Percentiles rank a stretch among this genome's conserved stretches.
phyloP scores from a whole-genome alignment of 2,797 vertebrate genomes.

The Microctenopoma stevenorrisi region DNA sequence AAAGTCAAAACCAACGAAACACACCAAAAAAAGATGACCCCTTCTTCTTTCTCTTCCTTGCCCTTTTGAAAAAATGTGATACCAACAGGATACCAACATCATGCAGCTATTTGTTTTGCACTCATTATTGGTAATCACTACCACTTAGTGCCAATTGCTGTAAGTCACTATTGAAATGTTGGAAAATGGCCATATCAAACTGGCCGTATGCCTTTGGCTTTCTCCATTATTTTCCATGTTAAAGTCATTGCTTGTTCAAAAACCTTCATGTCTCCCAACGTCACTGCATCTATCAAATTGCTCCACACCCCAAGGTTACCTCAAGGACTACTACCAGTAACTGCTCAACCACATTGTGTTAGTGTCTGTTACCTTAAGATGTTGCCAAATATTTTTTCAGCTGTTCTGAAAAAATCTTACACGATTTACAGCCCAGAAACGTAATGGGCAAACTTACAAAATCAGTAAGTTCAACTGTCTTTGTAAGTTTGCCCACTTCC shows the following conservation, averaged over 20 bases:
- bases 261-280: slow-evolving; percentile 33
- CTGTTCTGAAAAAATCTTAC: neutral
- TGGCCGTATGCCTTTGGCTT: slow-evolving; percentile 43
- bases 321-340: slow-evolving; percentile 4
- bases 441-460: too few relatives aligned
- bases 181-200: slow-evolving; percentile 39
- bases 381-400: slow-evolving; percentile 23
- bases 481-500: too few relatives aligned
- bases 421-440: too few relatives aligned
- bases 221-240: slow-evolving; percentile 41
- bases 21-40: slow-evolving; percentile 5
- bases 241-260: slow-evolving; percentile 29
- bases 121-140: slow-evolving; percentile 66
- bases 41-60: neutral
- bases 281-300: slow-evolving; percentile 39
- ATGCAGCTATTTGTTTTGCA: slow-evolving; percentile 36
- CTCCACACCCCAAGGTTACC: slow-evolving; percentile 39
- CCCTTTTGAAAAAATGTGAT: slow-evolving; percentile 2
- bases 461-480: too few relatives aligned
- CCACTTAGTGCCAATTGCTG: slow-evolving; percentile 43
- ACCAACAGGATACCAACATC: neutral
- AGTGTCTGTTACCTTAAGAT: slow-evolving; percentile 20
- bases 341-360: slow-evolving; percentile 1
- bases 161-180: slow-evolving; percentile 50
- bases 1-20: slow-evolving; percentile 5